Conservation (phyloP, 2,888 invertebrate species). For the Apotomis betuletana region DNA sequence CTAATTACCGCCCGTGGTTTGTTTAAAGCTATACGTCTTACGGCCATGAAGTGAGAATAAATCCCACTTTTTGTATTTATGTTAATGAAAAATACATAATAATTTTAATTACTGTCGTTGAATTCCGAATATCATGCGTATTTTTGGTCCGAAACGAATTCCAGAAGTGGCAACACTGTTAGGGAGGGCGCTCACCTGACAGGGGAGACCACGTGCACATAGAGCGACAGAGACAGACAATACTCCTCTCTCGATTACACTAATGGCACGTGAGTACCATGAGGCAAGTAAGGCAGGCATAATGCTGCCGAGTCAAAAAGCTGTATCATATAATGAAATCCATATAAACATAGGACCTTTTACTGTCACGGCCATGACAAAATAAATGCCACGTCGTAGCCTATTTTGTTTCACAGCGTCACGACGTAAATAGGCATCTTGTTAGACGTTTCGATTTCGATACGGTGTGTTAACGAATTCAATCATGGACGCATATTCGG, state of each 20-base stretch:
- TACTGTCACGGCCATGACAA: constrained; percentile 44
- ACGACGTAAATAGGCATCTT: constrained; percentile 58
- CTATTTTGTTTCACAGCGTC: constrained; percentile 62
- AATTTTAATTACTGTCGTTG: too few relatives aligned
- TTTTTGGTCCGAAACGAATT: too few relatives aligned
- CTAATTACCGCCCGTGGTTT: too few relatives aligned
- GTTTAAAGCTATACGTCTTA: too few relatives aligned
- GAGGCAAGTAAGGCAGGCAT: constrained; percentile 52
- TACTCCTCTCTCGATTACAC: constrained; percentile 51
- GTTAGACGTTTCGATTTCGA: constrained; percentile 62
- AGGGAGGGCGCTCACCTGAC: constrained; percentile 9
- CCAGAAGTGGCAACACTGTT: too few relatives aligned
- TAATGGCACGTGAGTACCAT: constrained; percentile 54
- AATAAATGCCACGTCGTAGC: constrained; percentile 55
- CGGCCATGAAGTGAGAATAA: too few relatives aligned
- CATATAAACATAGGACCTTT: too few relatives aligned
- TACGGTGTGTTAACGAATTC: constrained; percentile 67
- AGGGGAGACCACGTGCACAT: constrained; percentile 58
- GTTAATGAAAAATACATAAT: too few relatives aligned
- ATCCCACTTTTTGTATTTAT: too few relatives aligned
- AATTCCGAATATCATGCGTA: too few relatives aligned
- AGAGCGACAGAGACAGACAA: constrained; percentile 43
- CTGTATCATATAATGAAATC: too few relatives aligned
- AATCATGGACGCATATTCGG: constrained; percentile 56
- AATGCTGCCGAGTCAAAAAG: constrained; percentile 44